Base-by-base conservation (phyloP, 2,888 invertebrate genomes). In the Griposia aprilina region DNA sequence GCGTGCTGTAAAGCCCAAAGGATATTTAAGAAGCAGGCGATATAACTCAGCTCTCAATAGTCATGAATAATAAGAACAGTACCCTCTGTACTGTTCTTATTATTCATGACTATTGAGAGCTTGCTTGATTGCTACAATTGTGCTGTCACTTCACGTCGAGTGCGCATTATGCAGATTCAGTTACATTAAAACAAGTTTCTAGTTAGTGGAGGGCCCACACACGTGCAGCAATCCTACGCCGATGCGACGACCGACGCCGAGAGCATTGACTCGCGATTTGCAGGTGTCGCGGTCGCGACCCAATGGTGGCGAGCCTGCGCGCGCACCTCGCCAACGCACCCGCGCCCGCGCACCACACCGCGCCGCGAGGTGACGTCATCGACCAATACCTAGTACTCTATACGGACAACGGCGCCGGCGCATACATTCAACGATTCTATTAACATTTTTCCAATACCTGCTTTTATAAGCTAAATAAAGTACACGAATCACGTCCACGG, bases 371-470 rank as follows among this genome's bases (percentile, higher is more conserved):
- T 89, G 89, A 90, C 90, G 90, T 89, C 90, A 89, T 45, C 82
- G 50, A 84, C 74, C 81, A 85, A 82, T 82, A 83, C 82, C 69
- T 75, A 85, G 68, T 74, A 78, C 81, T 82, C 65, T 70, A 82
- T 73, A 85, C 74, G 65, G 66, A 71, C 78, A 73, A 76, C 90
- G 90, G 93, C 94, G 94, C 94, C 92, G 91, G 93, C 91, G 92
- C 93, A 91, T 89, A 90, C 87, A 88, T 90, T 86, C 84, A 82
- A 81, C 72, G 72, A 83, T 86, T 84, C 80, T 70, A 89, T 88
- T 86, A 83, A 80, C 81, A 86, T 88, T 88, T 89, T 86, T 88
- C 78, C 75, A 76, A 84, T 82, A 84, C 69, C 68, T 72, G 67
- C 45, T 60, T 75, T 36, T 75, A 60, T 60, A 69, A 66, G 23